Evolutionary conservation across 2,888 invertebrate genomes (phyloP), one percentile per base, ranked within the genome.

Genomic region (Cataglyphis albicans): DNA sequence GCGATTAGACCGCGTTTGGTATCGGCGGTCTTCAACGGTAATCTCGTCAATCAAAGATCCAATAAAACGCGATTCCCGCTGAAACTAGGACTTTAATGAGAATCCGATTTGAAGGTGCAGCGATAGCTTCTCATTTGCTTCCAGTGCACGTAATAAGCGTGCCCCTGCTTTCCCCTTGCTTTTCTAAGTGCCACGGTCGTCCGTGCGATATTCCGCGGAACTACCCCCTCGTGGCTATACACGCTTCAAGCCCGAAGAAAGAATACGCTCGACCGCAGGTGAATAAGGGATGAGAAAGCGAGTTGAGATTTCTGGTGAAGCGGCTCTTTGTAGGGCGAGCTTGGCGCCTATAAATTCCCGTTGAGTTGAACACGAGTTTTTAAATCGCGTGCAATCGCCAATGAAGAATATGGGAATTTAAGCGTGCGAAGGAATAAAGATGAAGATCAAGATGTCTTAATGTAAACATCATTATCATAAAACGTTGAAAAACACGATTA

Each of bases 101-200:
- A 83, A 82, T 82, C 81, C 81, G 81, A 76, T 82, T 82, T 75
- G 65, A 65, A 67, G 65, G 81, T 48, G 78, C 78, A 80, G 72
- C 78, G 59, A 80, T 70, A 59, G 59, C 55, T 75, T 63, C 78
- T 80, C 65, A 82, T 85, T 80, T 76, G 73, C 70, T 88, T 84
- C 63, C 89, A 82, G 82, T 55, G 87, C 89, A 89, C 89, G 89
- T 89, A 89, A 89, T 86, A 87, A 87, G 86, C 84, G 63, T 75
- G 84, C 84, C 83, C 74, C 29, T 21, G 83, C 76, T 80, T 10
- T 7, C 73, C 41, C 72, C 12, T n/a, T n/a, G 72, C 59, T 80
- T 80, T 78, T 80, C 57, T 44, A 68, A 63, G 55, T 52, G 86
- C 82, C 78, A 70, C 29, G 61, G 81, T 65, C 59, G 81, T 64